phyloP scores from a whole-genome alignment of 2,888 invertebrate species.

The Drosophila affinis region DNA sequence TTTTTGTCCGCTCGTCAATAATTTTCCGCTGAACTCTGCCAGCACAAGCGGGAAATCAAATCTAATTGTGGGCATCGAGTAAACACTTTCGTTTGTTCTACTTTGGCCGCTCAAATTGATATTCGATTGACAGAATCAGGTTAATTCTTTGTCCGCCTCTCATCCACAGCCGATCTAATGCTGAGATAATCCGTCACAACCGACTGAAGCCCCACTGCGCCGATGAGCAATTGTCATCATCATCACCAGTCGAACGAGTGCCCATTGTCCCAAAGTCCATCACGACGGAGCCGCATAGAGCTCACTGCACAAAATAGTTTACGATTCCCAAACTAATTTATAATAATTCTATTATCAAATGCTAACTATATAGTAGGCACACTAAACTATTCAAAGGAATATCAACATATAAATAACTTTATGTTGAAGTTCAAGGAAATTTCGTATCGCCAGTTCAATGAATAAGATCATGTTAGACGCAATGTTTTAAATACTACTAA shows the following conservation, averaged over 20 bases:
- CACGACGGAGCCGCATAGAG: background rate
- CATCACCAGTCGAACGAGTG: slow-evolving; percentile 11
- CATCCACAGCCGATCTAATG: slow-evolving; percentile 52
- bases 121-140: slow-evolving; percentile 66
- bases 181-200: slow-evolving; percentile 52
- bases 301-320: background rate
- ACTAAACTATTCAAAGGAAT: background rate
- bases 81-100: slow-evolving; percentile 50
- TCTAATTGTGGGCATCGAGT: slow-evolving; percentile 22
- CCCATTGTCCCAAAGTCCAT: background rate
- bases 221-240: slow-evolving; percentile 39
- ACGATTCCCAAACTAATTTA: no score
- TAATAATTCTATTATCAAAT: no score
- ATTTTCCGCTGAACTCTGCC: slow-evolving; percentile 42
- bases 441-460: background rate
- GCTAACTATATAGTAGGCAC: background rate
- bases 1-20: slow-evolving; percentile 9
- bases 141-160: slow-evolving; percentile 65
- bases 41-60: background rate
- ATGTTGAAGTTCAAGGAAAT: background rate
- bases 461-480: background rate
- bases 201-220: slow-evolving; percentile 25
- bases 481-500: background rate
- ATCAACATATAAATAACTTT: background rate
- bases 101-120: slow-evolving; percentile 40